phyloP scores from a whole-genome alignment of 2,888 invertebrate genomes.

The Penaeus monodon region DNA sequence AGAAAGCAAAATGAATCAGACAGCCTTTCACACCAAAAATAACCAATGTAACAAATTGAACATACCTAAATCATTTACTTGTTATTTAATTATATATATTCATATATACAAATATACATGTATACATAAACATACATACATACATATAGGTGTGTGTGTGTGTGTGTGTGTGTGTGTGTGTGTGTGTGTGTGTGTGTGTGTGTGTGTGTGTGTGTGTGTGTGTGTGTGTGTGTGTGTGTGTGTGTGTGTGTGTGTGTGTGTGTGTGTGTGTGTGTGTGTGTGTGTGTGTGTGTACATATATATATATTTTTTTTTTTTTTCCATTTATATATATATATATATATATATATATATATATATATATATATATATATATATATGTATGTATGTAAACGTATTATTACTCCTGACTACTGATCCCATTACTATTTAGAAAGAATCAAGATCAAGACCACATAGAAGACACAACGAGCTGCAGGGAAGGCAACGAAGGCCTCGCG shows the following conservation, averaged over 20 bases:
- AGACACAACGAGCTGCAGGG: background rate
- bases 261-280: background rate
- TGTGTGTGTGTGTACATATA: background rate
- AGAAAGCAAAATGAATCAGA: too few relatives aligned
- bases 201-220: background rate
- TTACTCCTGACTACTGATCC: background rate
- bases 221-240: background rate
- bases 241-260: background rate
- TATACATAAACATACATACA: background rate
- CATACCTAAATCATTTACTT: too few relatives aligned
- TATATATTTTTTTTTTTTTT: too few relatives aligned
- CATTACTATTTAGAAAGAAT: background rate
- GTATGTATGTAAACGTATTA: too few relatives aligned
- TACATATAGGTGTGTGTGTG: background rate
- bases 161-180: background rate
- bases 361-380: too few relatives aligned
- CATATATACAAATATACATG: too few relatives aligned
- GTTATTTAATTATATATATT: too few relatives aligned
- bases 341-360: too few relatives aligned
- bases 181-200: background rate
- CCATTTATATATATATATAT: too few relatives aligned
- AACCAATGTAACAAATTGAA: too few relatives aligned
- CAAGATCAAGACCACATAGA: background rate
- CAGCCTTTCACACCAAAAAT: too few relatives aligned
- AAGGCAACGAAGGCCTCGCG: too few relatives aligned